Conservation (phyloP, 2,797 vertebrate genomes). For the Phalanger gymnotis region DNA sequence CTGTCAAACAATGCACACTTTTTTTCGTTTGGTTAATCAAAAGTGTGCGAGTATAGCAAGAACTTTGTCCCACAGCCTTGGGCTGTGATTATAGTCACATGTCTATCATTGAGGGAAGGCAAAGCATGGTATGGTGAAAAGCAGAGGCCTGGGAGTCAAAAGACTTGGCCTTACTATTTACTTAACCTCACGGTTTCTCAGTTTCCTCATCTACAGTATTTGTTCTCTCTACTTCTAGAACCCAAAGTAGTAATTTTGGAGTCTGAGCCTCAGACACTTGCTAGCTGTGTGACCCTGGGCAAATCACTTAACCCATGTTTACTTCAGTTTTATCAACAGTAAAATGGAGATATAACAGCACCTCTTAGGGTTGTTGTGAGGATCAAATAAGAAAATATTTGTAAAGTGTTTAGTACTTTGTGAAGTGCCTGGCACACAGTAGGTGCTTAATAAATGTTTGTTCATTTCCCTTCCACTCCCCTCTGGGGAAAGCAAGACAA, state of each 20-base stretch:
- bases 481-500: not conserved
- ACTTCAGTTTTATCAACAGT: not conserved
- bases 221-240: not conserved
- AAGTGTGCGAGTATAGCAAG: not conserved
- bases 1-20: constrained; percentile 2
- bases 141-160: not conserved
- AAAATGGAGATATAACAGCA: not conserved
- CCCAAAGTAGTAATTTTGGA: not conserved
- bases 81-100: not conserved
- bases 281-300: not conserved
- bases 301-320: not conserved
- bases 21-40: constrained; percentile 12
- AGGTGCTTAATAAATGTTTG: not conserved
- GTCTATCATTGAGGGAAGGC: not conserved
- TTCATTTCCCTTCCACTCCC: not conserved
- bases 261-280: not conserved
- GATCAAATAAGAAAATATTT: not conserved
- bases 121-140: not conserved
- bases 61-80: not conserved
- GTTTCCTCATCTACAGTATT: not conserved
- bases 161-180: not conserved
- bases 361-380: not conserved
- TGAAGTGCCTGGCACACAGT: not conserved
- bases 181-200: not conserved
- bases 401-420: not conserved